Percentiles rank a stretch among this genome's conserved stretches.
Evolutionary conservation across 2,113 vertebrate species (phyloP).

Genomic region (Hippocampus zosterae): DNA sequence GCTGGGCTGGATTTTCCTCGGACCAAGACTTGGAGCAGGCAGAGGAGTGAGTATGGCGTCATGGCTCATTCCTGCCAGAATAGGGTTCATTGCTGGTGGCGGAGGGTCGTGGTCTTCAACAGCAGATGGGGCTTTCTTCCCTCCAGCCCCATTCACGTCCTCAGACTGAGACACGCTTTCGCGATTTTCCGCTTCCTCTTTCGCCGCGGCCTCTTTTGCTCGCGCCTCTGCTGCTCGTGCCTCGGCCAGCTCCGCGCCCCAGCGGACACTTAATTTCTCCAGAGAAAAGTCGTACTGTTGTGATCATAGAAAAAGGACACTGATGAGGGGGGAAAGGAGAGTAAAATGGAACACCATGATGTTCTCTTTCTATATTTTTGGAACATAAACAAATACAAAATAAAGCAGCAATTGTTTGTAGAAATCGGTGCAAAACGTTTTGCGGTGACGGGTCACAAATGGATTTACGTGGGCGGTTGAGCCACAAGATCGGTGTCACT

Average conservation of each 20-base stretch:
- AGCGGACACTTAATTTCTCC: slow-evolving; percentile 83
- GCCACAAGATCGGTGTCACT: not conserved
- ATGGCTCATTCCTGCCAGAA: slow-evolving; percentile 86
- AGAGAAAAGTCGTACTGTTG: slow-evolving; percentile 91
- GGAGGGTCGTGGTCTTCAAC: slow-evolving; percentile 69
- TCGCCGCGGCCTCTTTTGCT: slow-evolving; percentile 69
- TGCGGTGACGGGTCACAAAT: too few species aligned
- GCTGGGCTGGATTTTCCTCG: slow-evolving; percentile 74
- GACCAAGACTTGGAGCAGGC: slow-evolving; percentile 81
- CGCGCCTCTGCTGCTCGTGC: slow-evolving; percentile 74
- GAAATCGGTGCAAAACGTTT: too few species aligned
- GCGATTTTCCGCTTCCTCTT: slow-evolving; percentile 60
- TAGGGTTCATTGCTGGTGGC: slow-evolving; percentile 86
- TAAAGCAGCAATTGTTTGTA: too few species aligned
- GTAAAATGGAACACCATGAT: not conserved
- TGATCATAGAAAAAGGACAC: not conserved
- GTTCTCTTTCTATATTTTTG: not conserved
- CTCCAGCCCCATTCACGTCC: slow-evolving; percentile 54
- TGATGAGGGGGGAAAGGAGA: not conserved
- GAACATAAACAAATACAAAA: not conserved
- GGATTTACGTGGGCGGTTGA: too few species aligned
- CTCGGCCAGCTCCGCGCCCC: slow-evolving; percentile 83
- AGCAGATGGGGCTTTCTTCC: slow-evolving; percentile 47
- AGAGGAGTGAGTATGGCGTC: slow-evolving; percentile 92
- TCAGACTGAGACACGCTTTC: slow-evolving; percentile 38